Base-by-base conservation (phyloP, 1,140 invertebrate species). In the Hylyphantes graminicola region DNA sequence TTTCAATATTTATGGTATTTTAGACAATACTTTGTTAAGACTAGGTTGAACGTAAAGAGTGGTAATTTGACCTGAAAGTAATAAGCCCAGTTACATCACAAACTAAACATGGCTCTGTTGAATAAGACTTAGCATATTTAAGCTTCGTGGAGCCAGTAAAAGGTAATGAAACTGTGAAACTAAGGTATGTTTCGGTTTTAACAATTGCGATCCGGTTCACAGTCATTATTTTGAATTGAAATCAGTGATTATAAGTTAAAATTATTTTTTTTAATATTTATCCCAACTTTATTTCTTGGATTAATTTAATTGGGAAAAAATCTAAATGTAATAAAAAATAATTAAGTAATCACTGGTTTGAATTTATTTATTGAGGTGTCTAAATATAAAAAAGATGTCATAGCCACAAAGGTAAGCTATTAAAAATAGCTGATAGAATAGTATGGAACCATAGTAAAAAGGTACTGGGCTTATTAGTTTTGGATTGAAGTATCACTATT, bases 71-170 rank as follows among this genome's bases (percentile, higher is more conserved):
- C 54, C 76, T 35, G 74, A 78, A 78, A 54, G 72, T 70, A 83
- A 72, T 67, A 17, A 57, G 72, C 80, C 80, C 68, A 83, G 80
- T 83, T 17, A 75, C 59, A 51, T 74, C 80, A 74, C 80, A 74
- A 74, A 50, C 80, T 83, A 83, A 83, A 74, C 53, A 83, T 83
- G 80, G 80, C 80, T 83, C 80, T 83, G 80, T 83, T 73, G 53
- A 21, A 53, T 74, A 75, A 83, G 61, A 83, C 61, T 65, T 65
- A 74, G 61, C 35, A 67, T 15, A 17, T 53, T 53, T 75, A 74
- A 72, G 51, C 57, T 51, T 59, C 80, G 75, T 83, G 80, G 80
- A 83, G 80, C 80, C 80, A 74, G 19, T 15, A 53, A 65, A 83
- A 83, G 80, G 80, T 83, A 83, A 83, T 70, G 80, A 72, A 13